Conservation (phyloP, 2,888 invertebrate genomes). For the Sphecodes monilicornis region DNA sequence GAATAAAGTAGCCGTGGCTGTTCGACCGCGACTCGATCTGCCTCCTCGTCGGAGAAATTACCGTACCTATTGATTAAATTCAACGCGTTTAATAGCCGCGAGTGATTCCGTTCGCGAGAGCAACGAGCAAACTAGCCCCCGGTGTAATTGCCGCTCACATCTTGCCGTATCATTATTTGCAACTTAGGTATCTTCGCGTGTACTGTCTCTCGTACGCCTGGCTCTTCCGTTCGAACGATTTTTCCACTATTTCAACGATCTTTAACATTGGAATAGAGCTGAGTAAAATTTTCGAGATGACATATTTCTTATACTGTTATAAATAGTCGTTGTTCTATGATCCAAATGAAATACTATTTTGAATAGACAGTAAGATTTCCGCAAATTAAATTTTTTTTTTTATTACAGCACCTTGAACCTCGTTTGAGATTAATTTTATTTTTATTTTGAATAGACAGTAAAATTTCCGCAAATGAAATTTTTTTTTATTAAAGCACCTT, state of each 20-base stretch:
- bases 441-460: too few species aligned
- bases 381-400: too few species aligned
- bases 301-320: too few species aligned
- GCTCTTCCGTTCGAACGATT: background rate
- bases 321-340: too few species aligned
- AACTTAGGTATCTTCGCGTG: background rate
- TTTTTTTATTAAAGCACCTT: too few species aligned
- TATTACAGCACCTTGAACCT: too few species aligned
- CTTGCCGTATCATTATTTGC: background rate
- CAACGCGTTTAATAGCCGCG: constrained; percentile 40
- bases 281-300: too few species aligned
- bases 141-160: background rate
- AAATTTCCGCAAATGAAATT: too few species aligned
- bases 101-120: background rate
- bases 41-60: background rate
- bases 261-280: background rate
- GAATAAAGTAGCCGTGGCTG: background rate
- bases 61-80: constrained; percentile 5
- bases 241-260: background rate
- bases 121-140: background rate
- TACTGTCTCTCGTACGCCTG: background rate
- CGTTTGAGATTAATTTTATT: too few species aligned
- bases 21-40: background rate
- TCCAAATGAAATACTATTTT: too few species aligned
- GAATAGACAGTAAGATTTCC: too few species aligned